phyloP scores from a whole-genome alignment of 2,113 vertebrate genomes.

The Ptyas mucosa region DNA sequence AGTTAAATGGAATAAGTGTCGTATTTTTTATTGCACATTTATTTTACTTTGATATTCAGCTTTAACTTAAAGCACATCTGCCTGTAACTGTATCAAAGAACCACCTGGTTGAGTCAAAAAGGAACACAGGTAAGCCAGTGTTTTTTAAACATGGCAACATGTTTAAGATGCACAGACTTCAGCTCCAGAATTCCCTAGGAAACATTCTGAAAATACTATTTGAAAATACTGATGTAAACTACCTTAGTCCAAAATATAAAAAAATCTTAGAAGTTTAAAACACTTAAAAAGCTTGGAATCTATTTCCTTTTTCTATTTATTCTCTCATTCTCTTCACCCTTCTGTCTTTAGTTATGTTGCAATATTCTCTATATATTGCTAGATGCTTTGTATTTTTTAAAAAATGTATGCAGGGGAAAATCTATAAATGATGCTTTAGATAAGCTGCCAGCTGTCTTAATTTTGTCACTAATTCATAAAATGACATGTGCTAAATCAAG shows the following conservation, averaged over 20 bases:
- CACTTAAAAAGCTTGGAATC: slow-evolving; percentile 48
- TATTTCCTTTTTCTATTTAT: slow-evolving; percentile 32
- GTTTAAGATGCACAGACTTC: neutral
- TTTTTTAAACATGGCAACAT: neutral
- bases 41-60: slow-evolving; percentile 61
- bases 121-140: slow-evolving; percentile 23
- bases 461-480: neutral
- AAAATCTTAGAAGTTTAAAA: slow-evolving; percentile 33
- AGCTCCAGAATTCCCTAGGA: neutral
- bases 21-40: slow-evolving; percentile 55
- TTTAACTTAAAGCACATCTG: slow-evolving; percentile 61
- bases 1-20: slow-evolving; percentile 41
- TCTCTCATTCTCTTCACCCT: neutral
- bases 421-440: slow-evolving; percentile 11
- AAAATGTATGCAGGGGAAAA: neutral
- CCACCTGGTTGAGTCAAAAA: slow-evolving; percentile 30
- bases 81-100: slow-evolving; percentile 67
- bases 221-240: neutral
- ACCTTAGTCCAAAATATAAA: slow-evolving; percentile 28
- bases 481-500: neutral
- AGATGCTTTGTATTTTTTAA: neutral
- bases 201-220: neutral
- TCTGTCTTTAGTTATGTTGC: slow-evolving; percentile 29
- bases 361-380: slow-evolving; percentile 14
- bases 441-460: neutral